Base-by-base conservation (phyloP, 2,797 vertebrate species). In the Austrolebias charrua region DNA sequence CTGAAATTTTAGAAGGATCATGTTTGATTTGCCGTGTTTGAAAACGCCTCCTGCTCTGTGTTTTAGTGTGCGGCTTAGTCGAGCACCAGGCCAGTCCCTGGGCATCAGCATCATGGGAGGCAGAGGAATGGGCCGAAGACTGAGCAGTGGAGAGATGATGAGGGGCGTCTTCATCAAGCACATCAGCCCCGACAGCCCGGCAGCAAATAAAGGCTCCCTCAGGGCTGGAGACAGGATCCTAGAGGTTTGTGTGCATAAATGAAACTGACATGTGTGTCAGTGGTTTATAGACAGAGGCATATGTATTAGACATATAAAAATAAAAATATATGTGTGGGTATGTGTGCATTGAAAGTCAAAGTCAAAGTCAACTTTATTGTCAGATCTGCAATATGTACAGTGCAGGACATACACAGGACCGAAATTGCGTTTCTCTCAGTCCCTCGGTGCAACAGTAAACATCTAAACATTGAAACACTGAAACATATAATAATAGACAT, bases 21-120 rank as follows among this genome's bases (percentile, higher is more conserved):
- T n/a, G n/a, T n/a, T n/a, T n/a, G n/a, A n/a, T n/a, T n/a, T n/a
- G 31, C 50, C 45, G n/a, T 62, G 47, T 60, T 40, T 63, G 44
- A 33, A 38, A 55, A 71, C 74, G 19, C 46, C 2, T 74, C 43
- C 55, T 66, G 19, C 64, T 67, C 16, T 71, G 72, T 83, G 71
- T 73, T 66, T 55, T 80, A 99, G 98, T 35, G 94, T 98, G 65
- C 93, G 85, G 79, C 92, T 99, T 61, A 93, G 90, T 76, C 93
- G 96, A 87, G 94, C 91, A 68, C 90, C 92, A 15, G 94, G 94
- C 75, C 95, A 95, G 75, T 96, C 95, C 24, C 80, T 99, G 75
- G 97, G 98, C 55, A 96, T 99, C 90, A 96, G 96, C 88, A 98
- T 99, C 82, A 94, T 95, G 89, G 97, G 96, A 81, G 97, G 98